Evolutionary conservation across 2,888 invertebrate species (phyloP), one percentile per base, ranked within the genome.

Genomic region (Eustalomyia histrio): DNA sequence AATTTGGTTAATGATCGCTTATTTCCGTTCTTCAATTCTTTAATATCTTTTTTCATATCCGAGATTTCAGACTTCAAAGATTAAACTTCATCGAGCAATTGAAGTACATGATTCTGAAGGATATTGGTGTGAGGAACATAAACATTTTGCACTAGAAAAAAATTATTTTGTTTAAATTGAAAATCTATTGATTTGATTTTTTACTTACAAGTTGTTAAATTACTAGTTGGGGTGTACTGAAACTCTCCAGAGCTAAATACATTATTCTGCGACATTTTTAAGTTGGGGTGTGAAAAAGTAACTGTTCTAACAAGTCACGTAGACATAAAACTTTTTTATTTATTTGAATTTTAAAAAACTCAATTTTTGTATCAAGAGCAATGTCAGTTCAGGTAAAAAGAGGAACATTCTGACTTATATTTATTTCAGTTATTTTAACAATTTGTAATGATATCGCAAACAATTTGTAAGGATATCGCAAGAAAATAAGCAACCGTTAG

Each of bases 331-430:
- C 29, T n/a, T 63, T 79, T 78, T 53, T 73, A 24, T 53, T 64
- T 63, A 80, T 67, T 47, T 80, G 14, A 72, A 74, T 73, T 53
- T 21, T 60, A n/a, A 47, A 67, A 69, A 82, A 82, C 58, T 76
- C 21, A 43, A 80, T 74, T 76, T 33, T 57, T 33, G 50, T 73
- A 47, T 58, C 65, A 47, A 76, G 76, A 43, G 47, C 24, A 65
- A 82, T 79, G 63, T 72, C 72, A 57, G 12, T 75, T 50, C 80
- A 73, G 10, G 17, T 16, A 64, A 69, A 75, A 60, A 24, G 35
- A 18, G 35, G 16, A 57, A 61, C n/a, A 47, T 75, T 71, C 14
- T 75, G 17, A n/a, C 61, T 39, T 18, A 71, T 67, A 18, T 55
- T 65, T 33, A 75, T 80, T 71, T 69, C 55, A 24, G 47, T 18